Conservation (phyloP, 2,888 invertebrate species). For the Amphipoea oculea region DNA sequence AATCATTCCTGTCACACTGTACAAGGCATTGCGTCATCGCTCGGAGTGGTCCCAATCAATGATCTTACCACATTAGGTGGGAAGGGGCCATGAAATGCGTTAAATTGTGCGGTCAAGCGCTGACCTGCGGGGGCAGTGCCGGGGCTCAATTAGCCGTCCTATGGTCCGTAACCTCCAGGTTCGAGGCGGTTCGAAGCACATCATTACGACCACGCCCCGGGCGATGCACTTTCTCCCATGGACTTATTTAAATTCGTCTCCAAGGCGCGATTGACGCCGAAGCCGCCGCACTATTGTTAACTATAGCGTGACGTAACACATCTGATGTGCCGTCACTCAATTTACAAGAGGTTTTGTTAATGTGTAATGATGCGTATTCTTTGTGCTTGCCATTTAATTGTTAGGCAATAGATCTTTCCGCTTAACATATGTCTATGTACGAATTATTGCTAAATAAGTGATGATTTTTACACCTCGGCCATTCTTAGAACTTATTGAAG, state of each 20-base stretch:
- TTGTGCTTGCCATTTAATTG: constrained; percentile 88
- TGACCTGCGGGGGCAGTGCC: constrained; percentile 75
- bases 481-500: constrained; percentile 65
- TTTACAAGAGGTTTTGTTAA: constrained; percentile 86
- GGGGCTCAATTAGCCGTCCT: constrained; percentile 79
- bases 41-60: constrained; percentile 71
- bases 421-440: constrained; percentile 82
- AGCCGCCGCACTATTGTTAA: constrained; percentile 84
- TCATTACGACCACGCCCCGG: constrained; percentile 71
- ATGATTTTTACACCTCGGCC: constrained; percentile 71
- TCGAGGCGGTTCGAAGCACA: constrained; percentile 33
- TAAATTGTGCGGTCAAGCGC: constrained; percentile 70
- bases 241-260: constrained; percentile 89
- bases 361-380: constrained; percentile 89
- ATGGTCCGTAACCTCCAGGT: constrained; percentile 57
- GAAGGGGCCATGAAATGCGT: constrained; percentile 59
- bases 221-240: constrained; percentile 86
- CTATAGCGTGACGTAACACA: constrained; percentile 83
- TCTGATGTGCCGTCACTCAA: constrained; percentile 87
- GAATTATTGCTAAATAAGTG: constrained; percentile 77
- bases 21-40: constrained; percentile 51
- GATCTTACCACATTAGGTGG: constrained; percentile 66
- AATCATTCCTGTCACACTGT: constrained; percentile 64
- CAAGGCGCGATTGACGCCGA: constrained; percentile 85
- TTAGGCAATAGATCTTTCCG: constrained; percentile 84